Conservation (phyloP, 35 echinoderm and acorn worm species). For the Heliocidaris erythrogramma region DNA sequence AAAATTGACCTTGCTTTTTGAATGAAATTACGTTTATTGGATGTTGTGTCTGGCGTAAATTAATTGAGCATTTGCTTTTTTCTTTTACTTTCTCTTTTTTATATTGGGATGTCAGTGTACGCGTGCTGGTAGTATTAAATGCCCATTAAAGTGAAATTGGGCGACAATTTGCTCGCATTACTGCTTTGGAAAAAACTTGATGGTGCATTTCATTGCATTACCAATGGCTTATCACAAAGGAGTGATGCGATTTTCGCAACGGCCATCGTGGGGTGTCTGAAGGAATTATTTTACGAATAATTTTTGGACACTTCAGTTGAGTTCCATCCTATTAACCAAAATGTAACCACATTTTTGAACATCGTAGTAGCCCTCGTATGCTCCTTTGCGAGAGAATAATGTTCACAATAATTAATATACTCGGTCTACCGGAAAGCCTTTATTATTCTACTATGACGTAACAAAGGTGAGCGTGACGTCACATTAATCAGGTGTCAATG, state of each 20-base stretch:
- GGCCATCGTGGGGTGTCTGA: neutral
- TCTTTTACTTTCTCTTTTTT: neutral
- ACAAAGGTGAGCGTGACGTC: neutral
- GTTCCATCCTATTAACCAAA: neutral
- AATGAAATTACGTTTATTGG: conserved; percentile 4
- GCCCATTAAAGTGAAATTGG: neutral
- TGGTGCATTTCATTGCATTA: neutral
- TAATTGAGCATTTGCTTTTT: neutral
- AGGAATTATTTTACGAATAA: neutral
- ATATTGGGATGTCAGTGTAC: neutral
- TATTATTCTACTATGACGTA: neutral
- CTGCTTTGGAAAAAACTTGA: neutral
- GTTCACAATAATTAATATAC: too few relatives aligned
- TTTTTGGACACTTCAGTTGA: neutral
- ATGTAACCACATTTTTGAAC: too few relatives aligned
- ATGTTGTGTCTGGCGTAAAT: neutral
- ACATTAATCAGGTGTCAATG: neutral
- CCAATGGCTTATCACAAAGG: neutral
- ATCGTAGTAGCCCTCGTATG: too few relatives aligned
- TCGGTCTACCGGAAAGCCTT: neutral
- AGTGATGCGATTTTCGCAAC: neutral
- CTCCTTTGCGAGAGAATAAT: too few relatives aligned
- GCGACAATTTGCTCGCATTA: conserved; percentile 8
- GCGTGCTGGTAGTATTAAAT: neutral
- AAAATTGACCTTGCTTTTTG: neutral